Percentiles rank a stretch among this genome's conserved stretches.
phyloP scores from a whole-genome alignment of 1,140 invertebrate species.

The Ditylenchus dipsaci region DNA sequence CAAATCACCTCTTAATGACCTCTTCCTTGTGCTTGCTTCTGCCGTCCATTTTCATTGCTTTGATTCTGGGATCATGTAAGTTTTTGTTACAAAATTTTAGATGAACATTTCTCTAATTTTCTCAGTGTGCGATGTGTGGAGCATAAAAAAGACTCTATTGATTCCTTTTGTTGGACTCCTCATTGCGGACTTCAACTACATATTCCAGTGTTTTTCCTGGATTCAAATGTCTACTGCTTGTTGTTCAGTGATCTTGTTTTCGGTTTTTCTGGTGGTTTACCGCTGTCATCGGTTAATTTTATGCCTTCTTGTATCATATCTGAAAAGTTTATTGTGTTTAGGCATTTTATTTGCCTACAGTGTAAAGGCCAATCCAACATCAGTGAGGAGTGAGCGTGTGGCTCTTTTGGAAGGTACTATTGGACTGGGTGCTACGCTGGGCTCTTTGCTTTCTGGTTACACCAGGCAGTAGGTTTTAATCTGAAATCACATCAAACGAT shows the following conservation, averaged over 20 bases:
- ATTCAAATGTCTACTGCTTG: constrained; percentile 41
- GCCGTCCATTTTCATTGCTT: constrained; percentile 42
- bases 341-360: constrained; percentile 34
- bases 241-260: constrained; percentile 47
- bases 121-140: constrained; percentile 48
- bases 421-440: constrained; percentile 33
- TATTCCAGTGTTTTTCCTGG: constrained; percentile 39
- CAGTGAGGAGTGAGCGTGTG: constrained; percentile 30
- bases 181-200: constrained; percentile 45
- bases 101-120: too few species aligned
- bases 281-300: constrained; percentile 41
- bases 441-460: constrained; percentile 32
- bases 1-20: constrained; percentile 36
- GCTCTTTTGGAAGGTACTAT: constrained; percentile 41
- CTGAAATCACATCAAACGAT: not conserved
- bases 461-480: constrained; percentile 35
- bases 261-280: constrained; percentile 49
- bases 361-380: constrained; percentile 17
- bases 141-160: constrained; percentile 39
- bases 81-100: not conserved
- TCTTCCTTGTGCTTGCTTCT: constrained; percentile 45
- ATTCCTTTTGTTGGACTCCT: constrained; percentile 49
- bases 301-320: not conserved
- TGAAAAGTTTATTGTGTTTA: constrained; percentile 18
- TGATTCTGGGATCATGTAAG: constrained; percentile 46